These are phyloP conservation scores for Dreissena polymorpha DNA, from an alignment of 1,140 invertebrate genomes.

Conservation along the genomic window DNA sequence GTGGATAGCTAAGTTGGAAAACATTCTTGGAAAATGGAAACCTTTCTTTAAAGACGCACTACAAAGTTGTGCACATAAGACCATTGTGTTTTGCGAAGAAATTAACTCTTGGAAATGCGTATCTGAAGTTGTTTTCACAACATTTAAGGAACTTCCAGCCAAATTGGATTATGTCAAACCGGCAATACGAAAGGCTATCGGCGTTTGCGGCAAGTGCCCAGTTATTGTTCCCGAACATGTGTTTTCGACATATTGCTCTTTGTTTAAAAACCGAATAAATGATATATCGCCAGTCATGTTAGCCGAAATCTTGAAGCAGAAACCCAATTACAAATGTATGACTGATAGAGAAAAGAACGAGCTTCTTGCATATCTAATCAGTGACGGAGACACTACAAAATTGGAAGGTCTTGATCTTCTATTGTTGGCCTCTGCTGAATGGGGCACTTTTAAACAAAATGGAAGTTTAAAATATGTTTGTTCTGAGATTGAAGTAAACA, in stretches of 20 bases:
- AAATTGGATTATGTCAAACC: not conserved
- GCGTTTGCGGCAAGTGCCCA: not conserved
- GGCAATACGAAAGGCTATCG: not conserved
- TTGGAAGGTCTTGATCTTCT: slow-evolving; percentile 14
- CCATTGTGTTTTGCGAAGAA: not conserved
- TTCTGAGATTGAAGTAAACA: not conserved
- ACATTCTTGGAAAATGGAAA: slow-evolving; percentile 21
- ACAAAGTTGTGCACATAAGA: not conserved
- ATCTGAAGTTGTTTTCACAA: slow-evolving; percentile 20
- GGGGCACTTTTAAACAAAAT: slow-evolving; percentile 2
- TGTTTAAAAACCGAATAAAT: not conserved
- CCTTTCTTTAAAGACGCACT: not conserved
- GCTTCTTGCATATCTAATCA: not conserved
- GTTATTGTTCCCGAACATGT: not conserved
- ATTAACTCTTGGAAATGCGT: slow-evolving; percentile 12
- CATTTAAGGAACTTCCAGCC: not conserved
- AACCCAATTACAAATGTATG: not conserved
- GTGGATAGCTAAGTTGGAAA: not conserved
- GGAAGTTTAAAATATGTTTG: not conserved
- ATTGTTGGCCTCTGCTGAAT: slow-evolving; percentile 1
- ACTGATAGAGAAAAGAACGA: not conserved
- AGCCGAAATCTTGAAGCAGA: not conserved
- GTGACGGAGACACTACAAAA: not conserved
- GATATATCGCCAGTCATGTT: not conserved
- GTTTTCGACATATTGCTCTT: not conserved